These are phyloP conservation scores for Hirundo rustica DNA, from an alignment of 2,797 vertebrate species.

Conservation along the genomic window DNA sequence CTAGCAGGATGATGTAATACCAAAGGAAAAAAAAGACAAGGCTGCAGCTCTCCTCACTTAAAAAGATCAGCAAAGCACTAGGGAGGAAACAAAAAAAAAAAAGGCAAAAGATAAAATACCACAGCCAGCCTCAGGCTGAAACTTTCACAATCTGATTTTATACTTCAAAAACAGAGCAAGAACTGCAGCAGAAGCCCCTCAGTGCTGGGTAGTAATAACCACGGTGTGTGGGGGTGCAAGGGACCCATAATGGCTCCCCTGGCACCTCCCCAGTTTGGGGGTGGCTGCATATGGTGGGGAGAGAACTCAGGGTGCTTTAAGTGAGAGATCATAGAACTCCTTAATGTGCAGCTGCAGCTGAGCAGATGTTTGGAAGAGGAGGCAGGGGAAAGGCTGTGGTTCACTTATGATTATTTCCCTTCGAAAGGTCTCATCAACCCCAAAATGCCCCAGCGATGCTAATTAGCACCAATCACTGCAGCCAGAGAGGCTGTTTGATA, in stretches of 20 bases:
- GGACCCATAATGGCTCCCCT: not conserved
- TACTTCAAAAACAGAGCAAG: not conserved
- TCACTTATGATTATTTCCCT: not conserved
- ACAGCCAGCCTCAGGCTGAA: not conserved
- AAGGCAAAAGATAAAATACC: not conserved
- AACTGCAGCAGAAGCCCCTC: not conserved
- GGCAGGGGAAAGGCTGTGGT: not conserved
- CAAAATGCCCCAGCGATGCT: not conserved
- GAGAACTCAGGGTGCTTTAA: not conserved
- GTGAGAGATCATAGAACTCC: not conserved
- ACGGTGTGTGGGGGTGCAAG: fast-evolving
- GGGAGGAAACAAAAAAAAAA: not conserved
- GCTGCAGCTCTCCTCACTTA: conserved; percentile 17
- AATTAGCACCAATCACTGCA: not conserved
- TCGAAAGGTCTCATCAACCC: conserved; percentile 18
- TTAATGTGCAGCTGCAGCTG: not conserved
- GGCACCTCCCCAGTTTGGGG: not conserved
- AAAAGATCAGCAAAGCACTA: not conserved
- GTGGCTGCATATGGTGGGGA: not conserved
- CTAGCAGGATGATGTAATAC: conserved; percentile 73
- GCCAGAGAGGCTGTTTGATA: not conserved
- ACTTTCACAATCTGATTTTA: not conserved
- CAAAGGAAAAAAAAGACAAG: conserved; percentile 21
- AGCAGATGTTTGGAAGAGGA: not conserved
- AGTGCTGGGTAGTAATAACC: fast-evolving